Base-by-base conservation (phyloP, 2,888 invertebrate species). In the Eupeodes luniger region DNA sequence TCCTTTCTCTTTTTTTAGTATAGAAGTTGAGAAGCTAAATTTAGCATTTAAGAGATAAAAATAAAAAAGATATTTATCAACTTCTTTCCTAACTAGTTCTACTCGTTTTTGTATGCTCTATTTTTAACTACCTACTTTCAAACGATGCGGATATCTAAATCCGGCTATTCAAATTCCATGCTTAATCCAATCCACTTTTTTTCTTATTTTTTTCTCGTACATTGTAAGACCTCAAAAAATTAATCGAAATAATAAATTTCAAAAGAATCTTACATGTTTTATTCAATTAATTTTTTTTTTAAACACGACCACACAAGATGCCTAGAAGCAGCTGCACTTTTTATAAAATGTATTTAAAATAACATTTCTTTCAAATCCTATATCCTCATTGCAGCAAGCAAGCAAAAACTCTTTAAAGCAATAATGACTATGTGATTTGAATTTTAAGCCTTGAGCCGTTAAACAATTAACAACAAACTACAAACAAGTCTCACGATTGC, bases 381-480 rank as follows among this genome's bases (percentile, higher is more conserved):
- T 53, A 51, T 67, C 66, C 27, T 51, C 11, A 34, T 16, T 67
- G 51, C 67, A 51, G 27, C 27, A 27, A 27, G 27, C 27, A 27
- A 27, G 27, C 27, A 27, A 1, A 9, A 55, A 19, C 5, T 61
- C 11, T 6, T 6, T 27, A 27, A 27, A 27, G 27, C 27, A 27
- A 36, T n/a, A n/a, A 5, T 7, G 6, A 19, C 44, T 53, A 49
- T 10, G 36, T 34, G 16, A 19, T 59, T 44, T 59, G 11, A 4
- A 59, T n/a, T 34, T 47, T n/a, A 40, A 72, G 59, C 72, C 59
- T 59, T 72, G 59, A 72, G 59, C 47, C 7, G 10, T 47, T 47
- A 5, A 49, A 72, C 57, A 59, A 40, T 69, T 67, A 44, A 72
- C 19, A 44, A 44, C 14, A 4, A 44, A 72, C 19, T 27, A 44